Conservation (phyloP, 2,113 vertebrate species). For the Grallaria varia region DNA sequence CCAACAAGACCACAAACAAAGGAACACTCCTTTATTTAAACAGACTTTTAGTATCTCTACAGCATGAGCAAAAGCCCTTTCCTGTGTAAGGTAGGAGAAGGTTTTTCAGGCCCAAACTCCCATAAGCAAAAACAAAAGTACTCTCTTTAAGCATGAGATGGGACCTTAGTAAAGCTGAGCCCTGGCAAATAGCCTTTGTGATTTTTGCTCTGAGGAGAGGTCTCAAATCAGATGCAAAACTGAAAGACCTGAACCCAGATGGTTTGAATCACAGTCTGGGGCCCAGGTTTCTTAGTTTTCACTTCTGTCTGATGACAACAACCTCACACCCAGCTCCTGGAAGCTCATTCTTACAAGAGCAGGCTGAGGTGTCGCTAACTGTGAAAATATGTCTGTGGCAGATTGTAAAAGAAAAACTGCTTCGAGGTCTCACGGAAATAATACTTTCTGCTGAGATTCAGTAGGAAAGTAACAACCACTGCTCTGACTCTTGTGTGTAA, state of each 20-base stretch:
- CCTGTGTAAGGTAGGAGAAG: rapidly evolving
- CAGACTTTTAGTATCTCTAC: rapidly evolving
- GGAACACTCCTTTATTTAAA: not conserved
- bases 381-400: not conserved
- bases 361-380: not conserved
- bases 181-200: not conserved
- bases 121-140: not conserved
- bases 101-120: not conserved
- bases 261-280: not conserved
- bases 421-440: not conserved
- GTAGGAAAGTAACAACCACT: not conserved
- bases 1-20: not conserved
- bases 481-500: not conserved
- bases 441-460: not conserved
- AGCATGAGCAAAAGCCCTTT: not conserved
- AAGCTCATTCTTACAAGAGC: not conserved
- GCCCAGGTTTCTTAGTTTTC: not conserved
- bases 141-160: not conserved
- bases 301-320: not conserved
- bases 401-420: not conserved
- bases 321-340: not conserved
- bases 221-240: not conserved
- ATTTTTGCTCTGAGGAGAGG: not conserved
- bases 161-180: not conserved
- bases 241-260: not conserved